Evolutionary conservation across 2,797 vertebrate species (phyloP), one percentile per base, ranked within the genome.

Genomic region (Podarcis lilfordi): DNA sequence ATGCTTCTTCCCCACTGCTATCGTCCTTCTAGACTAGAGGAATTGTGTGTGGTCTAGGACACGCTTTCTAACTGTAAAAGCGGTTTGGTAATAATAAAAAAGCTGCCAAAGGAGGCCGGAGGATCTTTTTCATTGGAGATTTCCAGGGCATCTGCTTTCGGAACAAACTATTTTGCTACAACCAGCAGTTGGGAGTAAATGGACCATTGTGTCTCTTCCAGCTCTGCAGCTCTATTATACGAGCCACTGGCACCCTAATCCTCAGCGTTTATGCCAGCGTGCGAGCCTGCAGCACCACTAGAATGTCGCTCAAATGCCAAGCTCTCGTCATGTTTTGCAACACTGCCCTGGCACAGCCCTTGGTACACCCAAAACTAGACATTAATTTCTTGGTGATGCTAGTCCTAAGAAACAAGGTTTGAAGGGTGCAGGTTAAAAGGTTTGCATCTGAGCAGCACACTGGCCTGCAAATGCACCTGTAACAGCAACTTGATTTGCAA

Each of bases 251-350:
- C 78, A 29, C 72, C 66, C 32, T 40, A 59, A 59, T 86, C 78
- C 8, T 1, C 35, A 72, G 78, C 40, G 29, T 80, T 71, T 71
- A 15, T 71, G 10, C 43, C 66, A 27, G 43, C 29, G 9, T 35
- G 29, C 35, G 5, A 55, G 66, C 85, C 77, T 72, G 85, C 9
- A 72, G 64, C 77, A 35, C 76, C n/a, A 32, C 68, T 35, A 40
- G 68, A 72, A 80, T 86, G 77, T 61, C 85, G 40, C 45, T 61
- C 45, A 86, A 72, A 86, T 86, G 50, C 78, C 77, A 72, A n/a
- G 68, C 23, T 37, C 72, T 80, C 59, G n/a, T 61, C 77, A 72
- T 59, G 85, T 7, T 72, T 79, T 79, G n/a, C 76, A 68, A 29
- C 76, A 27, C 35, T 69, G 85, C 43, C 35, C 32, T 59, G 43